Evolutionary conservation across 2,888 invertebrate species (phyloP).

Genomic region (Parnassius apollo): DNA sequence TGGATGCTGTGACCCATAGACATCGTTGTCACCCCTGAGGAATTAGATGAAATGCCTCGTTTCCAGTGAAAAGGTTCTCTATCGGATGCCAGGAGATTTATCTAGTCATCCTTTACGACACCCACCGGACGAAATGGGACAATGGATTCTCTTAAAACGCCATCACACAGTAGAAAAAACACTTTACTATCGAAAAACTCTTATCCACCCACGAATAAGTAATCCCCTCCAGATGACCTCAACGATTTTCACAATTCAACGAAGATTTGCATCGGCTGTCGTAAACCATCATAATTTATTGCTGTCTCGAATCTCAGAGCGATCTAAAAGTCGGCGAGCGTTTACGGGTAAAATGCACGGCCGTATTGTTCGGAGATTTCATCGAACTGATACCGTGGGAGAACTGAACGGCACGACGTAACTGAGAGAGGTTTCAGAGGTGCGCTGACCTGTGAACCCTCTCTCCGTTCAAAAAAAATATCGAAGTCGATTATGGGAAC

Average conservation of each 20-base stretch:
- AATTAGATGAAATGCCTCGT: too few species aligned
- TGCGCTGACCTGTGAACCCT: background rate
- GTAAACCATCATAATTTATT: slow-evolving; percentile 7
- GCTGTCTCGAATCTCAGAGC: slow-evolving; percentile 8
- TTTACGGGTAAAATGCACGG: slow-evolving; percentile 9
- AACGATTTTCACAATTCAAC: slow-evolving; percentile 1
- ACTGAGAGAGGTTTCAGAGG: slow-evolving; percentile 3
- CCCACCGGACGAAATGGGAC: too few species aligned
- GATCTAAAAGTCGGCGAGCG: slow-evolving; percentile 4
- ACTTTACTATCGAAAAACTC: too few species aligned
- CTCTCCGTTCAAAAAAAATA: background rate
- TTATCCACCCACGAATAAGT: too few species aligned
- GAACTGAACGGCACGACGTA: slow-evolving; percentile 3
- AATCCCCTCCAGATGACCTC: background rate
- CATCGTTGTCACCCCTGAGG: too few species aligned
- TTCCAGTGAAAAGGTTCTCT: too few species aligned
- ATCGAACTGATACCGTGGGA: slow-evolving; percentile 22
- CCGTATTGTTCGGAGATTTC: slow-evolving; percentile 18
- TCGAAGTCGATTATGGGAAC: background rate
- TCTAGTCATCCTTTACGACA: too few species aligned
- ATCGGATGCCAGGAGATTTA: too few species aligned
- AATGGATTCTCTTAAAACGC: too few species aligned
- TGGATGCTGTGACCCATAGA: too few species aligned
- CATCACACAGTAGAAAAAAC: too few species aligned
- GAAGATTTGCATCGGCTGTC: slow-evolving; percentile 6